These are phyloP conservation scores for Sturnira hondurensis DNA, from an alignment of 2,113 vertebrate species.

Conservation along the genomic window DNA sequence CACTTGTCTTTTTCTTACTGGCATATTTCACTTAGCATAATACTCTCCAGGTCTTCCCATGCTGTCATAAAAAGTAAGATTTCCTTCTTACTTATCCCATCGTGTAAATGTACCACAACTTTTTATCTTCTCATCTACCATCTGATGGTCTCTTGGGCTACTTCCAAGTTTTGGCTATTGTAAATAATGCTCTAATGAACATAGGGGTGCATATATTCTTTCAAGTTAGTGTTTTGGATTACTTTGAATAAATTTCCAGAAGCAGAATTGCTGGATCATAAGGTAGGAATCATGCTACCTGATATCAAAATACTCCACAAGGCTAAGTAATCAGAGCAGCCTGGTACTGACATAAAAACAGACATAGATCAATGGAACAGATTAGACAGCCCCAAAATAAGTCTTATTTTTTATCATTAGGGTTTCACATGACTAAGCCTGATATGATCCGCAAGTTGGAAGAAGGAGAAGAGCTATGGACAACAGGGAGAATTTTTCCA, in stretches of 20 bases:
- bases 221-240: background rate
- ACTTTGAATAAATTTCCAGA: background rate
- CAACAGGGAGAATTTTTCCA: conserved; percentile 56
- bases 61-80: background rate
- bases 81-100: background rate
- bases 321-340: background rate
- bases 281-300: background rate
- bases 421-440: conserved; percentile 64
- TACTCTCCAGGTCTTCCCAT: background rate
- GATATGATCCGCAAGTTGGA: conserved; percentile 67
- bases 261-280: background rate
- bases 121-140: background rate
- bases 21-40: background rate
- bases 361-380: background rate
- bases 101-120: background rate
- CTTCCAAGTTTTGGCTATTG: background rate
- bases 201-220: background rate
- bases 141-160: background rate
- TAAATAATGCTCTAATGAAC: background rate
- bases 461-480: conserved; percentile 69
- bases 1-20: background rate
- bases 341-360: background rate
- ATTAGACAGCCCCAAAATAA: background rate
- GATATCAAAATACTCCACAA: background rate
- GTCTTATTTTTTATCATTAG: conserved; percentile 58